phyloP scores from a whole-genome alignment of 2,888 invertebrate genomes.

The Polymixis flavicincta region DNA sequence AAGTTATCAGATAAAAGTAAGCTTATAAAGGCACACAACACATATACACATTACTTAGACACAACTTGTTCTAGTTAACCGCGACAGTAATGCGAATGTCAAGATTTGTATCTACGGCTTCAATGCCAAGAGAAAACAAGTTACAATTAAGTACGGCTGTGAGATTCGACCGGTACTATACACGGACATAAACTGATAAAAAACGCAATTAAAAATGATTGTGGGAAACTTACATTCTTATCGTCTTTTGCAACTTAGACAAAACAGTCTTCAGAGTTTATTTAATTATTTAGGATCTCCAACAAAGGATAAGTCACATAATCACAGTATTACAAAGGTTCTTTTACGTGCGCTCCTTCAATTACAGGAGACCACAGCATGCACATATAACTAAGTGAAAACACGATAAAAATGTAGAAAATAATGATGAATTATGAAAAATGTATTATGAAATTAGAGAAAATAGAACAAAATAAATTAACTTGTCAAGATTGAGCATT shows the following conservation, averaged over 20 bases:
- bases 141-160: slow-evolving; percentile 38
- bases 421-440: too few relatives aligned
- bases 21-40: slow-evolving; percentile 16
- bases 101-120: slow-evolving; percentile 50
- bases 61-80: slow-evolving; percentile 47
- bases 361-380: too few relatives aligned
- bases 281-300: too few relatives aligned
- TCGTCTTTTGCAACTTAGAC: too few relatives aligned
- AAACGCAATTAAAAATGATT: slow-evolving; percentile 13
- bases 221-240: slow-evolving; percentile 12
- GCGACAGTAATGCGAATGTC: slow-evolving; percentile 55
- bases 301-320: too few relatives aligned
- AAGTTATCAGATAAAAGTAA: slow-evolving; percentile 18
- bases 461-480: too few relatives aligned
- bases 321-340: too few relatives aligned
- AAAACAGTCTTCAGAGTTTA: neutral
- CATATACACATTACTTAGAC: slow-evolving; percentile 19
- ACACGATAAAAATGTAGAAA: too few relatives aligned
- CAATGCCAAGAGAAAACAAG: slow-evolving; percentile 53
- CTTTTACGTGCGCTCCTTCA: too few relatives aligned
- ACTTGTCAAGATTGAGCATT: too few relatives aligned
- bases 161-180: slow-evolving; percentile 50
- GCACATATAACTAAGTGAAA: too few relatives aligned
- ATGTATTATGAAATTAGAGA: too few relatives aligned
- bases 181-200: slow-evolving; percentile 18